Conservation (phyloP, 2,888 invertebrate genomes). For the Sphaeridia pumilis region DNA sequence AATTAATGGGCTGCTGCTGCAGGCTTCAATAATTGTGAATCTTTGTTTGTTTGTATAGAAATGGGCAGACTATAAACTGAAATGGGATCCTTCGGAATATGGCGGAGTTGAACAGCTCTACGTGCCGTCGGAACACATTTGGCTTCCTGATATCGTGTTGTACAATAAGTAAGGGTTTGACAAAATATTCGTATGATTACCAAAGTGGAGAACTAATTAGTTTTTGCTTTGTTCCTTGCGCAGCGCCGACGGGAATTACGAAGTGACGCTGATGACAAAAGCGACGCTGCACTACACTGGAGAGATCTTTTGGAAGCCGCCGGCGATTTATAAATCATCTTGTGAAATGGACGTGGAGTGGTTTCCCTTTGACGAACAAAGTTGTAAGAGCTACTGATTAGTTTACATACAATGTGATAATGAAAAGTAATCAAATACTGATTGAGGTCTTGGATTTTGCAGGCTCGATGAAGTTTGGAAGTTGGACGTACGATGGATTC, state of each 20-base stretch:
- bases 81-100: conserved; percentile 81
- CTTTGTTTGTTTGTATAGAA: conserved; percentile 49
- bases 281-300: conserved; percentile 83
- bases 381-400: too few species aligned
- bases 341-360: conserved; percentile 81
- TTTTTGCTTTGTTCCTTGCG: too few species aligned
- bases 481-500: conserved; percentile 60
- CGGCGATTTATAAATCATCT: conserved; percentile 56
- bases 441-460: neutral
- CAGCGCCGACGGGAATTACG: conserved; percentile 72
- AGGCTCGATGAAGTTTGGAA: conserved; percentile 69
- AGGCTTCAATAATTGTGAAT: too few species aligned
- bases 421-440: too few species aligned
- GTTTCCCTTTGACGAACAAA: conserved; percentile 93
- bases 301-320: conserved; percentile 91
- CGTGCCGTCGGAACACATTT: conserved; percentile 91
- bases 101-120: conserved; percentile 82
- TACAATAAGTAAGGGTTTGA: conserved; percentile 40
- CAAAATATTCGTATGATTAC: too few species aligned
- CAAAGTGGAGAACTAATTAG: too few species aligned
- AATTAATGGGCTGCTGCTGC: too few species aligned
- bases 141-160: conserved; percentile 76
- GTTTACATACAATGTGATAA: too few species aligned
- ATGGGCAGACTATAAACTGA: conserved; percentile 82
- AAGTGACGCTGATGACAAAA: conserved; percentile 88